These are phyloP conservation scores for Marasmarcha lunaedactyla DNA, from an alignment of 2,888 invertebrate species.

Conservation along the genomic window DNA sequence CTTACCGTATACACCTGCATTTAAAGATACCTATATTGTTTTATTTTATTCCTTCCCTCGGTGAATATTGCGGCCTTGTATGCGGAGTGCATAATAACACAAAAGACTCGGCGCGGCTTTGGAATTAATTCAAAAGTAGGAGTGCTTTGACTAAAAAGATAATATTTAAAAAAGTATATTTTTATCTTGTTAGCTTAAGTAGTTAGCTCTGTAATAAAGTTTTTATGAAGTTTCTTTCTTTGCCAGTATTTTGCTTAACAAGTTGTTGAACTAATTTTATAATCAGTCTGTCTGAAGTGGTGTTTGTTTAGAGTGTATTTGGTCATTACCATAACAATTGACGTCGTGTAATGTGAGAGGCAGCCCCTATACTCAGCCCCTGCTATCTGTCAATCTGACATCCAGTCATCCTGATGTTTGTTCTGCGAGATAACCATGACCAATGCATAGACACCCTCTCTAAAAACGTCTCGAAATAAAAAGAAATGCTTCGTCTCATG, in stretches of 20 bases:
- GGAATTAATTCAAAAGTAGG: background rate
- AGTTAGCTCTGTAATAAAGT: background rate
- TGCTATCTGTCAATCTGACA: background rate
- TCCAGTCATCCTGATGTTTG: background rate
- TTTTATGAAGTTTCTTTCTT: background rate
- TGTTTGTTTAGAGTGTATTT: no score
- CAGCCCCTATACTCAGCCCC: background rate
- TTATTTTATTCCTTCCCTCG: slow-evolving; percentile 32
- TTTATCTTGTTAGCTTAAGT: background rate
- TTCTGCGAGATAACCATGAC: slow-evolving; percentile 4
- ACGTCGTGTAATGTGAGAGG: no score
- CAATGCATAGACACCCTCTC: background rate
- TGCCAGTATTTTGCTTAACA: no score
- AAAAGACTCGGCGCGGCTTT: background rate
- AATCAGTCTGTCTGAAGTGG: no score
- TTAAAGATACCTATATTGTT: slow-evolving; percentile 47
- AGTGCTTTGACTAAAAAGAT: background rate
- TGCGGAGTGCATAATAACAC: slow-evolving; percentile 1
- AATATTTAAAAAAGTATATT: background rate
- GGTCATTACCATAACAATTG: no score
- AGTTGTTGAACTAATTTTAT: no score
- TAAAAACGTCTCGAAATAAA: background rate
- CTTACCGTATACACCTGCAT: slow-evolving; percentile 55
- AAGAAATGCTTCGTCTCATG: background rate
- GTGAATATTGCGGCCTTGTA: background rate